Evolutionary conservation across 2,113 vertebrate genomes (phyloP), one percentile per base, ranked within the genome.

Genomic region (Bambusicola thoracicus): DNA sequence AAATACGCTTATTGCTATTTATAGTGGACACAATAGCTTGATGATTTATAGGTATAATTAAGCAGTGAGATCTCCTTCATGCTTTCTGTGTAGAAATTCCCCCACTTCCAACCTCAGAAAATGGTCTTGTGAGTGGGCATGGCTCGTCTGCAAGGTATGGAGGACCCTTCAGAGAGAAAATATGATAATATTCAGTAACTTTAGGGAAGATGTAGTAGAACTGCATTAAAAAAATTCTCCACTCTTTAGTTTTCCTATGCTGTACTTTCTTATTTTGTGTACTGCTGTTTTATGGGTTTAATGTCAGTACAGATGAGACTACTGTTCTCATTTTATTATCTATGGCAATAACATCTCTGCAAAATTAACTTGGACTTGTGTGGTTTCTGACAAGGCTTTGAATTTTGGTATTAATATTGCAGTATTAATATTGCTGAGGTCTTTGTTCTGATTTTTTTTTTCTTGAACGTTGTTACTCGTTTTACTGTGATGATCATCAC

Each of bases 341-440:
- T 49, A 38, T 27, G 34, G 38, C 44, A 55, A 7, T 56, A 80
- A 53, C 43, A 32, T 34, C 21, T 70, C 75, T 80, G 38, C 62
- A 82, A 59, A 91, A 74, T 77, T 55, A 87, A 73, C 49, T 7
- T 22, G 70, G 78, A 13, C 17, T 79, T 68, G 36, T 6, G 4
- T 32, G n/a, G 24, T 24, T 90, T 92, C 66, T 94, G 89, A 82
- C 53, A 86, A 68, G 44, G 59, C 67, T 85, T 93, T 95, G 84
- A 76, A 43, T 87, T 79, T 53, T 66, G 38, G 14, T 46, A 51
- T 85, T 91, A 79, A 4, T 30, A 30, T 3, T 94, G 59, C 44
- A 49, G 81, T 89, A 73, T 82, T 91, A 41, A 76, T 87, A 36
- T 55, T 40, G 30, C 25, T 2, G 8, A 40, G 67, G 44, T 44